These are phyloP conservation scores for Samia ricini DNA, from an alignment of 1,140 invertebrate genomes.

Conservation along the genomic window DNA sequence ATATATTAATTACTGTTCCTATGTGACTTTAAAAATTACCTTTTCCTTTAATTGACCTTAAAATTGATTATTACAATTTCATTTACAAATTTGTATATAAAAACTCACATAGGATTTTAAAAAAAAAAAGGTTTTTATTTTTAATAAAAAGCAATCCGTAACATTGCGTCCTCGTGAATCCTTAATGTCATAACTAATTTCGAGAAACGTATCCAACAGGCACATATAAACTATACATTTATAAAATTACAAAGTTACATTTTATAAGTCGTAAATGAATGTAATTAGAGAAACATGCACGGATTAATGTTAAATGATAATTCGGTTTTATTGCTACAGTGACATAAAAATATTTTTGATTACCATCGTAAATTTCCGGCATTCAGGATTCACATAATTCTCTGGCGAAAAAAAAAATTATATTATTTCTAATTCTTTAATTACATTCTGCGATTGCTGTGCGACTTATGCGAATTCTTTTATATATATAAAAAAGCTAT, in stretches of 20 bases:
- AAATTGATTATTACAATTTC: no score
- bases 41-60: no score
- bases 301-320: slow-evolving; percentile 40
- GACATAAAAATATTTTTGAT: slow-evolving; percentile 46
- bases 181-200: slow-evolving; percentile 52
- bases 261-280: slow-evolving; percentile 38
- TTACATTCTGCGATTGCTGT: slow-evolving; percentile 33
- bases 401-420: slow-evolving; percentile 43
- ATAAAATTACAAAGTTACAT: slow-evolving; percentile 17
- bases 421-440: slow-evolving; percentile 18
- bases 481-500: neutral
- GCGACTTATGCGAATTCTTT: slow-evolving; percentile 63
- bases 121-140: no score
- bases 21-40: neutral
- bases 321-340: slow-evolving; percentile 40
- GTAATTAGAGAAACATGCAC: slow-evolving; percentile 43
- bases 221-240: slow-evolving; percentile 5
- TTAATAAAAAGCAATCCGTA: slow-evolving; percentile 13
- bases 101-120: neutral
- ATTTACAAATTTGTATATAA: no score
- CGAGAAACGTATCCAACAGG: slow-evolving; percentile 6
- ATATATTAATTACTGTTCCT: neutral
- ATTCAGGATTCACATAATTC: slow-evolving; percentile 71
- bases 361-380: slow-evolving; percentile 46
- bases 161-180: slow-evolving; percentile 72